Evolutionary conservation across 2,113 vertebrate genomes (phyloP).

Genomic region (Ageneiosus marmoratus): DNA sequence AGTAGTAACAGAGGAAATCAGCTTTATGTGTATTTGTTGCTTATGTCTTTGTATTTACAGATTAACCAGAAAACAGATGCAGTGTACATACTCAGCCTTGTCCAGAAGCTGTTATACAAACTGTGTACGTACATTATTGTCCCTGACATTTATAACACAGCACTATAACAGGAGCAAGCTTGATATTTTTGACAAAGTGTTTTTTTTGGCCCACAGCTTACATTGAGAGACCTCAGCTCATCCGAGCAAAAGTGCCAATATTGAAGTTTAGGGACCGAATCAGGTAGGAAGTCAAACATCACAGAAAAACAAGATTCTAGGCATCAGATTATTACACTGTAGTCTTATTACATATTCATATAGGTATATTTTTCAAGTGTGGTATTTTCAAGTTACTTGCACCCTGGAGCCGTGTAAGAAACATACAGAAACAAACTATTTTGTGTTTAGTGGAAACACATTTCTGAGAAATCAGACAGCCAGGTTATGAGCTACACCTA

Average conservation of each 20-base stretch:
- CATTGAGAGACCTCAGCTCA: constrained; percentile 87
- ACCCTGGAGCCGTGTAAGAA: background rate
- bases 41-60: constrained; percentile 1
- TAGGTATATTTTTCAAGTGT: too few relatives aligned
- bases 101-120: constrained; percentile 83
- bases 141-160: background rate
- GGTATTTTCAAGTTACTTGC: background rate
- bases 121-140: constrained; percentile 84
- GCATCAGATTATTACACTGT: background rate
- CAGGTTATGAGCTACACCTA: background rate
- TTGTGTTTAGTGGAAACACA: background rate
- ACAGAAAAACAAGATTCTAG: background rate
- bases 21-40: background rate
- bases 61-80: constrained; percentile 83
- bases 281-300: constrained; percentile 76
- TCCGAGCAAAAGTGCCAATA: constrained; percentile 96
- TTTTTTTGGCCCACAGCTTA: constrained; percentile 72
- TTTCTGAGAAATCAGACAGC: background rate
- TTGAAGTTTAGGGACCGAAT: constrained; percentile 91
- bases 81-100: constrained; percentile 79
- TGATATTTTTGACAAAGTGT: background rate
- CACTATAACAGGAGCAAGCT: too few relatives aligned
- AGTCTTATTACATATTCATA: too few relatives aligned
- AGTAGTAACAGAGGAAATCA: too few relatives aligned
- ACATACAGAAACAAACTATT: background rate